These are phyloP conservation scores for Actenoides lindsayi DNA, from an alignment of 2,113 vertebrate species.

Conservation along the genomic window DNA sequence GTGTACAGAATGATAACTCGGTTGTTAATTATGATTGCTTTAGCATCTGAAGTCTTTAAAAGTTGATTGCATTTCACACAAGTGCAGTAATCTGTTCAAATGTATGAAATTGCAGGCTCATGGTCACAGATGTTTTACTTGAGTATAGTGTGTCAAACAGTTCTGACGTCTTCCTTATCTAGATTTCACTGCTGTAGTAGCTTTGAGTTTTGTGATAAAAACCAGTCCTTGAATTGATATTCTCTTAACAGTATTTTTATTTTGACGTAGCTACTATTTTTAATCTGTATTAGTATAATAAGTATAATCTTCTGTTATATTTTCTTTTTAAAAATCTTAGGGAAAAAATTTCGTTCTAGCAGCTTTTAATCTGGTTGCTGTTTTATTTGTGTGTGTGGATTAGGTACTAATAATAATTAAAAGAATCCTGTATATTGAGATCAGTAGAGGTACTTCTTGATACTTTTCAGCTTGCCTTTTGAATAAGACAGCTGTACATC, in stretches of 20 bases:
- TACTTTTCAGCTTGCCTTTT: not conserved
- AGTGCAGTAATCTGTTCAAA: not conserved
- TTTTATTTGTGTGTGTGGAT: not conserved
- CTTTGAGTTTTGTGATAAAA: not conserved
- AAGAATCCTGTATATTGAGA: not conserved
- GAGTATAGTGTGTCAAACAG: not conserved
- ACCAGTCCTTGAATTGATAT: not conserved
- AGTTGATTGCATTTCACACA: constrained; percentile 22
- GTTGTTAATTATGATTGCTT: constrained; percentile 21
- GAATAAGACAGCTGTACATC: not conserved
- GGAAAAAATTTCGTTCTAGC: not conserved
- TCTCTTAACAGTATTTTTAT: not conserved
- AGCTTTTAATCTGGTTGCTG: not conserved
- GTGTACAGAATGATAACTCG: not conserved
- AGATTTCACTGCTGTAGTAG: not conserved
- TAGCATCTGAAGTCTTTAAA: constrained; percentile 14
- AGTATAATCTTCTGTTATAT: not conserved
- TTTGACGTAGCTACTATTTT: not conserved
- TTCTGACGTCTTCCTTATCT: not conserved
- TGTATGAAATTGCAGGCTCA: not conserved
- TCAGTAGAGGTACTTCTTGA: not conserved
- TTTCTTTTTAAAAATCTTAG: not conserved
- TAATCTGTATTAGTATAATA: not conserved
- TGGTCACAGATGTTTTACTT: constrained; percentile 24
- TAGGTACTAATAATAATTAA: not conserved